Conservation (phyloP, 1,140 invertebrate genomes). For the Drosophila serrata region DNA sequence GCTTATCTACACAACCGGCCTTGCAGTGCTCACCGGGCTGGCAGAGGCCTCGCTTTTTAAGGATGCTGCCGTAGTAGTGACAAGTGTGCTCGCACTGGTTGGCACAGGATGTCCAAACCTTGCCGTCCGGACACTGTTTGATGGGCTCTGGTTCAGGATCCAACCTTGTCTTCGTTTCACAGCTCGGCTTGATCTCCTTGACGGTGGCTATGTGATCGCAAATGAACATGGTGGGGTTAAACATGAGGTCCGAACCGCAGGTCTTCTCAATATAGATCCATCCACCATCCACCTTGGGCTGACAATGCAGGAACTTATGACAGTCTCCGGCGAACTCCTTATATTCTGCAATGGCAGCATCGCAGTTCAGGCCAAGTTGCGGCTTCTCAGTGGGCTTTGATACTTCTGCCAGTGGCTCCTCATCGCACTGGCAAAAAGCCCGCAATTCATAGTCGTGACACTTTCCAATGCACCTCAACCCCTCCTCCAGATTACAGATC, state of each 20-base stretch:
- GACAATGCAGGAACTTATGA: constrained; percentile 88
- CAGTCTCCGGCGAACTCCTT: constrained; percentile 87
- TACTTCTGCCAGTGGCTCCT: constrained; percentile 38
- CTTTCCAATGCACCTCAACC: constrained; percentile 88
- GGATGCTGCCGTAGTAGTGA: constrained; percentile 85
- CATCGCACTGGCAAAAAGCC: constrained; percentile 89
- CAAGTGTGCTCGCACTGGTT: constrained; percentile 89
- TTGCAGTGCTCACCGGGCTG: constrained; percentile 70
- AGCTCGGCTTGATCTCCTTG: constrained; percentile 87
- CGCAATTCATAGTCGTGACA: constrained; percentile 91
- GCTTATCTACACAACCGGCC: constrained; percentile 83
- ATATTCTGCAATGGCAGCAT: constrained; percentile 66
- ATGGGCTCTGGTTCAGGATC: constrained; percentile 40
- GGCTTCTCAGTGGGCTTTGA: constrained; percentile 50
- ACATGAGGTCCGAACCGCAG: constrained; percentile 87
- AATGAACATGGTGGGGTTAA: constrained; percentile 87
- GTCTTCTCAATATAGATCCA: constrained; percentile 86
- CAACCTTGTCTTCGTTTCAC: constrained; percentile 68
- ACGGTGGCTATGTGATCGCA: constrained; percentile 89
- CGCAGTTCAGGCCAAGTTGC: constrained; percentile 63
- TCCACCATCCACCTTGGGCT: constrained; percentile 69
- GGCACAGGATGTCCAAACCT: constrained; percentile 87
- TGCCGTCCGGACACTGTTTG: constrained; percentile 63
- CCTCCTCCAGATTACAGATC: constrained; percentile 90
- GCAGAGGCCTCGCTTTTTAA: constrained; percentile 74